Evolutionary conservation across 2,888 invertebrate species (phyloP).

Genomic region (Mythimna ferrago): DNA sequence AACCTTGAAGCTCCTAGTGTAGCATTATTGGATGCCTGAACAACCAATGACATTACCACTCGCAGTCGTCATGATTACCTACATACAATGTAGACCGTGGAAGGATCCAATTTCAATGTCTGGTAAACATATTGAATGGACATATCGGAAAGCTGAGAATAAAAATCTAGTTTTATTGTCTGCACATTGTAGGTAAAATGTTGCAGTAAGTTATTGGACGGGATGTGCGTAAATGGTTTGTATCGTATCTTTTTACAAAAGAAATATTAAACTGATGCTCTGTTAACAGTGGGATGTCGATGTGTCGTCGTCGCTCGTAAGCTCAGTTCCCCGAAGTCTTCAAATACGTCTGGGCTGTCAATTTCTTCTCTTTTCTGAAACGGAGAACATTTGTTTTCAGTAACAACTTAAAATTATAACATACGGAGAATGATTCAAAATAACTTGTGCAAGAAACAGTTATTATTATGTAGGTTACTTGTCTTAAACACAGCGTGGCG

Average conservation of each 20-base stretch:
- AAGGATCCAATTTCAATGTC: conserved; percentile 63
- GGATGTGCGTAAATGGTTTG: conserved; percentile 16
- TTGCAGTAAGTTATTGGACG: conserved; percentile 25
- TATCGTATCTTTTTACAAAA: conserved; percentile 32
- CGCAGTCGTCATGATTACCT: conserved; percentile 46
- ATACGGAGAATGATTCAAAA: conserved; percentile 61
- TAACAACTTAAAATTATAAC: conserved; percentile 57
- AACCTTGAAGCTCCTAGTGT: conserved; percentile 66
- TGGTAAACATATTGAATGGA: conserved; percentile 57
- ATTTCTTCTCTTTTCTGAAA: conserved; percentile 41
- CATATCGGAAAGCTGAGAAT: conserved; percentile 39
- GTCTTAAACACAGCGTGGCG: conserved; percentile 63
- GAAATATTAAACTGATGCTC: conserved; percentile 2
- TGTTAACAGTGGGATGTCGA: conserved; percentile 21
- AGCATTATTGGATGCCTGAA: conserved; percentile 56
- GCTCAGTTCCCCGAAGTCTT: conserved; percentile 38
- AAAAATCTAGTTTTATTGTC: conserved; percentile 52
- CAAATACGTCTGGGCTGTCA: conserved; percentile 24
- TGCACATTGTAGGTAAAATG: conserved; percentile 18
- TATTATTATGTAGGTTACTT: conserved; percentile 77
- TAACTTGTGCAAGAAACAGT: conserved; percentile 63
- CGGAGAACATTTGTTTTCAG: conserved; percentile 40
- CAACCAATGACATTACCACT: conserved; percentile 54
- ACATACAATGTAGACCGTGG: conserved; percentile 57
- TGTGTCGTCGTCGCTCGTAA: conserved; percentile 13